Evolutionary conservation across 2,113 vertebrate species (phyloP).

Genomic region (Sinocyclocheilus rhinocerous): DNA sequence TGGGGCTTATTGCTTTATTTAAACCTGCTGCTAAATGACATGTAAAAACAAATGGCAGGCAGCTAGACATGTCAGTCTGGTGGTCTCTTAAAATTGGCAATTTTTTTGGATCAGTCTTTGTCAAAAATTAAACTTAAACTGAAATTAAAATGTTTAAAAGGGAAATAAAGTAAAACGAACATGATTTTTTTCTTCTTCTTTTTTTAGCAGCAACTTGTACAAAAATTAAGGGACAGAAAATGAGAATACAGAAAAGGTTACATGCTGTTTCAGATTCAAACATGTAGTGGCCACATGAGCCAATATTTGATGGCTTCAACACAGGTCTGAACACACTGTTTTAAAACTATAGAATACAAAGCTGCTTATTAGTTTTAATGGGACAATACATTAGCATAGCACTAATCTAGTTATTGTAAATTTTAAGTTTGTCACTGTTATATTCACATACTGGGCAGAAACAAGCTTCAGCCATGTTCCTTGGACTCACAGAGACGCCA

Average conservation of each 20-base stretch:
- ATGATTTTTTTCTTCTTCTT: too few species aligned
- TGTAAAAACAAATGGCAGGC: neutral
- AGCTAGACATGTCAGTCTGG: neutral
- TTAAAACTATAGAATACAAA: neutral
- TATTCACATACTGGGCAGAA: neutral
- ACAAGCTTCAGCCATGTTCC: slow-evolving; percentile 48
- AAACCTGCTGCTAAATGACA: neutral
- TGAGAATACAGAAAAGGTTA: neutral
- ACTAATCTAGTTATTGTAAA: neutral
- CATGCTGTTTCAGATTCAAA: neutral
- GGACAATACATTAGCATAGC: neutral
- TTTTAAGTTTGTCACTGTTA: neutral
- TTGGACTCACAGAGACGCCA: slow-evolving; percentile 42
- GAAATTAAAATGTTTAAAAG: neutral
- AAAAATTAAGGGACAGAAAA: neutral
- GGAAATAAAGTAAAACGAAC: too few species aligned
- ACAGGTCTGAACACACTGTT: neutral
- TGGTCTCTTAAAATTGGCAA: neutral
- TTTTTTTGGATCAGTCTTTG: neutral
- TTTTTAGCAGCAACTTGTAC: neutral
- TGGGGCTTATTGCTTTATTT: neutral
- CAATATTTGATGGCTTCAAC: neutral
- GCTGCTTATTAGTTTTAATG: neutral
- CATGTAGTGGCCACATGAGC: neutral
- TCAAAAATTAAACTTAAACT: neutral